phyloP scores from a whole-genome alignment of 1,140 invertebrate species.

The Plutomurus gul region DNA sequence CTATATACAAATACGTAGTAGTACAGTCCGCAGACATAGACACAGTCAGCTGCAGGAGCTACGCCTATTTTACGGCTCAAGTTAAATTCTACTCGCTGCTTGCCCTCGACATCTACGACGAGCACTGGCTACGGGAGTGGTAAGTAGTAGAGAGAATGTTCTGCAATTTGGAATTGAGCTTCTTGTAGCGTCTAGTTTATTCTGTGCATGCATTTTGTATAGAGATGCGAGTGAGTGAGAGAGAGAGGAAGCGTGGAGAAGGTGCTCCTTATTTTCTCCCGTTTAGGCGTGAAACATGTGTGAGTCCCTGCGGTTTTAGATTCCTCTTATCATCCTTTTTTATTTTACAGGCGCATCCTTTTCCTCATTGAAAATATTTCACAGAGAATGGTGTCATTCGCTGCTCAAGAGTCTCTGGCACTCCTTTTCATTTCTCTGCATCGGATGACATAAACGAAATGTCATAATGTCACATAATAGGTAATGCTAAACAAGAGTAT shows the following conservation, averaged over 20 bases:
- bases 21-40: no score
- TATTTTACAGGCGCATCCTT: conserved; percentile 3
- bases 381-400: conserved; percentile 9
- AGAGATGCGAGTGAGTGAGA: background rate
- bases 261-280: conserved; percentile 15
- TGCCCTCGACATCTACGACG: no score
- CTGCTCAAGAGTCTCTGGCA: background rate
- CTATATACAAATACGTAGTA: no score
- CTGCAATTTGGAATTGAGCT: no score
- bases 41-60: no score
- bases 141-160: no score
- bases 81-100: no score
- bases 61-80: no score
- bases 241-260: background rate
- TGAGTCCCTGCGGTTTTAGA: conserved; percentile 3
- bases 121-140: no score
- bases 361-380: conserved; percentile 25
- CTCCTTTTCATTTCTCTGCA: conserved; percentile 2
- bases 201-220: background rate
- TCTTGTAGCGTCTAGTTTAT: background rate
- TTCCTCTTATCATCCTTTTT: conserved; percentile 18
- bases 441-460: conserved; percentile 15
- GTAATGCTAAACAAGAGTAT: background rate
- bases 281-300: conserved; percentile 26
- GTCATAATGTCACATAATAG: conserved; percentile 16